phyloP scores from a whole-genome alignment of 2,113 vertebrate species.

The Pavo muticus region DNA sequence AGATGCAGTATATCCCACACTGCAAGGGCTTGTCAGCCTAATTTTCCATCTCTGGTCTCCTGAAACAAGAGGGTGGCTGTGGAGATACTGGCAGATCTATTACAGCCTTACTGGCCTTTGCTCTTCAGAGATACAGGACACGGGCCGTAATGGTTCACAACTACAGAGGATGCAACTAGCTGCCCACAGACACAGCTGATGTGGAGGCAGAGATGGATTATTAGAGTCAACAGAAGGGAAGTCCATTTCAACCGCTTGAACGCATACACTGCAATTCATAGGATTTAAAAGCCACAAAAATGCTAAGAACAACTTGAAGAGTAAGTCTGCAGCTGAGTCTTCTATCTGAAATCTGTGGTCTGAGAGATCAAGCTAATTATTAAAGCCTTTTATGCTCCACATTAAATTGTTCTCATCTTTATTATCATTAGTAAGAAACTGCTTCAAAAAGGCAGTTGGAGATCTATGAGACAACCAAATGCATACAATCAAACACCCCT shows the following conservation, averaged over 20 bases:
- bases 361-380: neutral
- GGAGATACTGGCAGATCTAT: neutral
- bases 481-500: neutral
- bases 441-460: neutral
- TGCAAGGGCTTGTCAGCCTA: neutral
- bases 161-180: neutral
- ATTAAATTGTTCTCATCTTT: neutral
- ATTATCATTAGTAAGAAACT: neutral
- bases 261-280: neutral
- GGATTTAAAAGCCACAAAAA: neutral
- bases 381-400: neutral
- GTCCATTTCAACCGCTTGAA: accelerated
- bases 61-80: neutral
- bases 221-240: neutral
- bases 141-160: neutral
- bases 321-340: neutral
- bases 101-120: neutral
- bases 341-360: neutral
- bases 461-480: neutral
- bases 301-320: neutral
- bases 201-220: neutral
- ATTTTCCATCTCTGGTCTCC: neutral
- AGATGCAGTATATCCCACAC: neutral
- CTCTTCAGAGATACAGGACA: neutral
- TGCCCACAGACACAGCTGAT: accelerated